Conservation (phyloP, 1,140 invertebrate genomes). For the Diploscapter pachys region DNA sequence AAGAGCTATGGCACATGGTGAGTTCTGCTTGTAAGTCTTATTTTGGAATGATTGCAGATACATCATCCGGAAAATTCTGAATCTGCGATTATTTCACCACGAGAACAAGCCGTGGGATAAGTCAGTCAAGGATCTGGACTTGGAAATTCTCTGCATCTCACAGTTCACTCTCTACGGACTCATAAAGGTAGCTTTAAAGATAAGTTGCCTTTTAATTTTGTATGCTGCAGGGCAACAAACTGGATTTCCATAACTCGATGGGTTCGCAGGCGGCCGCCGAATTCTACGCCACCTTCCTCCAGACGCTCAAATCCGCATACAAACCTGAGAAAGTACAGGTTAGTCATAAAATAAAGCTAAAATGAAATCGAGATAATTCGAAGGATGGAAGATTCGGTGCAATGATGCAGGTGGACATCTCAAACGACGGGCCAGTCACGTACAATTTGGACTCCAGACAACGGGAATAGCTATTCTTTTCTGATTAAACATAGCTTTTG, state of each 20-base stretch:
- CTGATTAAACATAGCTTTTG: no score
- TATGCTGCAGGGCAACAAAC: constrained; percentile 72
- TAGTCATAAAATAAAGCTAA: constrained; percentile 61
- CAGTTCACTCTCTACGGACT: constrained; percentile 81
- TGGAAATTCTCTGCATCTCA: constrained; percentile 66
- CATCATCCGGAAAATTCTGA: constrained; percentile 78
- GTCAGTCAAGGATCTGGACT: constrained; percentile 70
- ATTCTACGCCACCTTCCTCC: constrained; percentile 76
- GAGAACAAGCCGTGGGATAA: constrained; percentile 73
- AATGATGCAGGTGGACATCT: constrained; percentile 81
- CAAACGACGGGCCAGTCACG: constrained; percentile 89
- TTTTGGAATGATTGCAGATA: constrained; percentile 60
- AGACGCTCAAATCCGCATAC: constrained; percentile 70
- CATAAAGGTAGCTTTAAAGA: constrained; percentile 66
- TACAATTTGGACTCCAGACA: constrained; percentile 71
- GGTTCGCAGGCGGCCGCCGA: constrained; percentile 70
- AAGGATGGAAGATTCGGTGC: constrained; percentile 85
- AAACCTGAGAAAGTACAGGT: constrained; percentile 75
- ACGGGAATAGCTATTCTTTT: constrained; percentile 2
- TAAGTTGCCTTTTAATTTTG: not conserved
- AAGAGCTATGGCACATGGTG: no score
- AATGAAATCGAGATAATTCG: constrained; percentile 56
- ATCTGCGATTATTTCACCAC: constrained; percentile 76
- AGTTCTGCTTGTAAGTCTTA: no score
- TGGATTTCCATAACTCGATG: constrained; percentile 87